These are phyloP conservation scores for Oreamnos americanus DNA, from an alignment of 2,113 vertebrate genomes.

Conservation along the genomic window DNA sequence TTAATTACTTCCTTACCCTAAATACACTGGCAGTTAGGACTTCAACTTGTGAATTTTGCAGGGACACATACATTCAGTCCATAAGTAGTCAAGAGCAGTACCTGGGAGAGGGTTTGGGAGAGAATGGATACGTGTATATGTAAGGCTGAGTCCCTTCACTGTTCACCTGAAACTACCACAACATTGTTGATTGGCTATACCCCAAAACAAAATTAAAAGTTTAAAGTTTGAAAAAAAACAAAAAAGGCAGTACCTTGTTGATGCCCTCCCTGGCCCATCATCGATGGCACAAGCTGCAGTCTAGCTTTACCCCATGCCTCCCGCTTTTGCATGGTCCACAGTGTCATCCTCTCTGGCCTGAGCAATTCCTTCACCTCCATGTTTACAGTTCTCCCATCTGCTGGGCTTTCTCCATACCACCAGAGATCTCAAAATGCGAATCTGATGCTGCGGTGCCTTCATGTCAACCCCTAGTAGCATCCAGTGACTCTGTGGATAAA, in stretches of 20 bases:
- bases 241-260: not conserved
- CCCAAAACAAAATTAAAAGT: not conserved
- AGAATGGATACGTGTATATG: not conserved
- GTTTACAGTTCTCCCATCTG: not conserved
- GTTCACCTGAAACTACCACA: not conserved
- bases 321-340: not conserved
- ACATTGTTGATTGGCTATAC: not conserved
- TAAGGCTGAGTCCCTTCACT: not conserved
- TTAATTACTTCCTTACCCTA: not conserved
- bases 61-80: not conserved
- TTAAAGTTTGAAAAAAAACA: not conserved
- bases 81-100: not conserved
- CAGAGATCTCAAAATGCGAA: not conserved
- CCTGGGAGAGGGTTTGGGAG: not conserved
- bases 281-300: not conserved
- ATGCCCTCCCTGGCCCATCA: not conserved
- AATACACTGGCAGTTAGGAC: not conserved
- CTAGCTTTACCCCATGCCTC: not conserved
- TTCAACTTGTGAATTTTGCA: not conserved
- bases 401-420: not conserved
- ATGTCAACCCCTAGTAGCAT: not conserved
- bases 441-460: not conserved
- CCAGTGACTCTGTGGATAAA: not conserved
- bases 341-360: not conserved
- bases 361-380: not conserved